Conservation (phyloP, 2,113 vertebrate species). For the Clarias batrachus region DNA sequence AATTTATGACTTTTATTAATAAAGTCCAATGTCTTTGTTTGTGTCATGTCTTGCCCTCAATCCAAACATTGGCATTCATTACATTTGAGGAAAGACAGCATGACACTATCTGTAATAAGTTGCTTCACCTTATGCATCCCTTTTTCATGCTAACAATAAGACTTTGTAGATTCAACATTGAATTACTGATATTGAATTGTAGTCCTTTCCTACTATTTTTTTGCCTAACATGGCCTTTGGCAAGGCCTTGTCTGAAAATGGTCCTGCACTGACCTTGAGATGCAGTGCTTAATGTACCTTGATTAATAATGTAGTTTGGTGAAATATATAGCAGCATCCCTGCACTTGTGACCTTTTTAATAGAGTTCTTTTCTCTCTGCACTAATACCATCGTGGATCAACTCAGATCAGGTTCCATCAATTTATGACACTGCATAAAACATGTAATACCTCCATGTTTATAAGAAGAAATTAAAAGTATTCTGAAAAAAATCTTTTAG, state of each 20-base stretch:
- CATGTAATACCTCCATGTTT: slow-evolving; percentile 1
- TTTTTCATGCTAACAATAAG: not conserved
- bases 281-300: slow-evolving; percentile 8
- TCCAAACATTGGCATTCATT: no score
- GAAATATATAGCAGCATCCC: not conserved
- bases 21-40: no score
- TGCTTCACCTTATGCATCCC: not conserved
- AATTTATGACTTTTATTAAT: no score
- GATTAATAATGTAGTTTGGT: slow-evolving; percentile 45
- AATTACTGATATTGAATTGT: not conserved
- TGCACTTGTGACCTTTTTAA: slow-evolving; percentile 28
- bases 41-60: no score
- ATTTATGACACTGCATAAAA: slow-evolving; percentile 20
- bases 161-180: not conserved
- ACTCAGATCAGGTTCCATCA: slow-evolving; percentile 6
- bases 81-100: no score
- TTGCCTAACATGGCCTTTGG: not conserved
- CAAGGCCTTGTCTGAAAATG: not conserved
- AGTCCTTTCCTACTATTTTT: not conserved
- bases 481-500: not conserved
- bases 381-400: not conserved
- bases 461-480: not conserved
- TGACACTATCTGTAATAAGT: not conserved
- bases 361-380: not conserved
- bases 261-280: slow-evolving; percentile 33